These are phyloP conservation scores for Damaliscus lunatus DNA, from an alignment of 2,113 vertebrate genomes.

Conservation along the genomic window DNA sequence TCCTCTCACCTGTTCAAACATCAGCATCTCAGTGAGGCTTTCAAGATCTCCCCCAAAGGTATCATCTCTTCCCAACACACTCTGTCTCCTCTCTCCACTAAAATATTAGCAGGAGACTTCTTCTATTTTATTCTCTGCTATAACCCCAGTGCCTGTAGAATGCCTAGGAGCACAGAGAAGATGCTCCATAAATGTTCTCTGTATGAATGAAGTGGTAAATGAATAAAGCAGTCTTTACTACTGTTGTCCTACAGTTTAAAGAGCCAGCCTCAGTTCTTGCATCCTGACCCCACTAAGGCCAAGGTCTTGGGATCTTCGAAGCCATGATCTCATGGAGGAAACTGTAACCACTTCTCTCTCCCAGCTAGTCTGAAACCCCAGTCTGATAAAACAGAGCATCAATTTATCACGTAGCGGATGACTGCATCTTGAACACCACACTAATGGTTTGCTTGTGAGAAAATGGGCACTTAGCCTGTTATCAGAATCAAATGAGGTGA, in stretches of 20 bases:
- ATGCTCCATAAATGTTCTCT: not conserved
- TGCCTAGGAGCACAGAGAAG: not conserved
- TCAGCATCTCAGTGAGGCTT: not conserved
- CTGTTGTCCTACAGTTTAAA: not conserved
- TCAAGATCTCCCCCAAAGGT: not conserved
- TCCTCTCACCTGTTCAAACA: not conserved
- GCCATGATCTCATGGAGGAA: not conserved
- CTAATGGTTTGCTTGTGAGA: conserved; percentile 39
- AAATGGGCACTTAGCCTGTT: conserved; percentile 67
- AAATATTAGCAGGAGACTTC: not conserved
- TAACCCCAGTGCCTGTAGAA: not conserved
- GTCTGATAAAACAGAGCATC: conserved; percentile 25
- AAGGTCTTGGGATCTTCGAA: not conserved
- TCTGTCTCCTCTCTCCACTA: not conserved
- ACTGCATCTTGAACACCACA: not conserved
- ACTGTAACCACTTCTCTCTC: not conserved
- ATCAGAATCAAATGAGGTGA: conserved; percentile 64
- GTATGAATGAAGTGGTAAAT: not conserved
- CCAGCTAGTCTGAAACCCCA: conserved; percentile 20
- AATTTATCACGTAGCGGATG: not conserved
- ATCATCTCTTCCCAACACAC: not conserved
- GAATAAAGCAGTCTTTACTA: not conserved
- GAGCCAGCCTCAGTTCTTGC: not conserved
- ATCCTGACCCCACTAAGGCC: not conserved
- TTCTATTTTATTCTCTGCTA: not conserved